Evolutionary conservation across 1,140 invertebrate genomes (phyloP), one percentile per base, ranked within the genome.

Genomic region (Metaphire vulgaris): DNA sequence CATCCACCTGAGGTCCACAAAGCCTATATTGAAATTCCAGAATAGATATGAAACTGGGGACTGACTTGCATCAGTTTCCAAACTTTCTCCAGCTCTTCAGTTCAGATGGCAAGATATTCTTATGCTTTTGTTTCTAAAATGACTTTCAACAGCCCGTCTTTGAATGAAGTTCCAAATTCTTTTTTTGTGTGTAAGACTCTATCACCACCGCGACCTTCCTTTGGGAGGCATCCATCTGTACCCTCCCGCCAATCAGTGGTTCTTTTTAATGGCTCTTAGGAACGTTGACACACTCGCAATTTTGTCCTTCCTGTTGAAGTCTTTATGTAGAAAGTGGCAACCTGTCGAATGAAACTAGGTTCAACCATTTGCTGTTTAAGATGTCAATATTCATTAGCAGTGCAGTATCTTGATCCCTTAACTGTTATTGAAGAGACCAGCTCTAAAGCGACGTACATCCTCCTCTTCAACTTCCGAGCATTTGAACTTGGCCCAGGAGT

Each of bases 211-310:
- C 67, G n/a, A 28, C 67, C 67, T 69, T 69, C 67, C 2, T 28
- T 31, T 69, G 67, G 2, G 6, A 69, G 30, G 14, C 67, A 56
- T 12, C 41, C 41, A 56, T 21, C 67, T 28, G 30, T 26, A 69
- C 14, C 14, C 28, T 6, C 67, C 30, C n/a, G 14, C 67, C 30
- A 69, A 31, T 2, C 2, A 69, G 67, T 69, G 6, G 67, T 26
- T 69, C 67, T 69, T 69, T 31, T 69, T 69, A 69, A 69, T 69
- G 67, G 28, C 30, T 31, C 67, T 69, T 12, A 69, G 30, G 30
- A 69, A 69, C 67, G 41, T 56, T 21, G 41, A 56, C 41, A 56
- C 6, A 56, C 41, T 56, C 41, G 21, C 41, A 56, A 56, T 56
- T 56, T 56, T 21, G 6, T 56, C 41, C 41, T 56, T 6, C 6